Conservation (phyloP, 2,113 vertebrate species). For the Craseonycteris thonglongyai region DNA sequence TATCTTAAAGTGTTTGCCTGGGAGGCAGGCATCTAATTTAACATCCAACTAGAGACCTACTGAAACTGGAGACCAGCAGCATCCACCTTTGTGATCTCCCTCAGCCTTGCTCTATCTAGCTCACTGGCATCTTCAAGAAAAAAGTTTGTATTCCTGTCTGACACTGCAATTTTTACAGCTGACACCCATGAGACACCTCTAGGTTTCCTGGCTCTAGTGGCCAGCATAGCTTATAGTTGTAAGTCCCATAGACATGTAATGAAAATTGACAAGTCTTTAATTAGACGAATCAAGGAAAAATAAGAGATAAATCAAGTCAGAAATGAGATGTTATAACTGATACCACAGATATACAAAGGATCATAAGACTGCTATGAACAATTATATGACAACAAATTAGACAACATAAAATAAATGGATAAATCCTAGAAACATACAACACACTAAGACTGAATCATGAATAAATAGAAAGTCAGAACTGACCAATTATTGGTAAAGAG, state of each 20-base stretch:
- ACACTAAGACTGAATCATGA: not conserved
- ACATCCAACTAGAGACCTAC: not conserved
- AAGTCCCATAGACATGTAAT: not conserved
- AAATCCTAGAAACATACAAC: not conserved
- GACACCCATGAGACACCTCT: not conserved
- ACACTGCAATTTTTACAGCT: not conserved
- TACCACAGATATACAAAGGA: not conserved
- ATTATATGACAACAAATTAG: not conserved
- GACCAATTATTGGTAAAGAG: not conserved
- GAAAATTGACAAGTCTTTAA: not conserved
- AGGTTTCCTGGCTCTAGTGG: not conserved
- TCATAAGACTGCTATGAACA: not conserved
- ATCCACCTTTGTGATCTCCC: not conserved
- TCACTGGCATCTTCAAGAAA: not conserved
- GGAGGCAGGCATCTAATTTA: not conserved
- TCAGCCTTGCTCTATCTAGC: not conserved
- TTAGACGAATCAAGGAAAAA: not conserved
- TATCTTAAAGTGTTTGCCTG: not conserved
- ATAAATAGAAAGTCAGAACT: not conserved
- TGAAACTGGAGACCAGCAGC: not conserved
- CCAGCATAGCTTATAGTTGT: not conserved
- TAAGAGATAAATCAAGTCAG: not conserved
- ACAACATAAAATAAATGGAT: not conserved
- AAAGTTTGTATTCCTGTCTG: not conserved
- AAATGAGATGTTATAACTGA: not conserved